A percentile compares a stretch with the other conserved stretches of the same genome.
Evolutionary conservation across 2,113 vertebrate genomes (phyloP).

Genomic region (Ia io): DNA sequence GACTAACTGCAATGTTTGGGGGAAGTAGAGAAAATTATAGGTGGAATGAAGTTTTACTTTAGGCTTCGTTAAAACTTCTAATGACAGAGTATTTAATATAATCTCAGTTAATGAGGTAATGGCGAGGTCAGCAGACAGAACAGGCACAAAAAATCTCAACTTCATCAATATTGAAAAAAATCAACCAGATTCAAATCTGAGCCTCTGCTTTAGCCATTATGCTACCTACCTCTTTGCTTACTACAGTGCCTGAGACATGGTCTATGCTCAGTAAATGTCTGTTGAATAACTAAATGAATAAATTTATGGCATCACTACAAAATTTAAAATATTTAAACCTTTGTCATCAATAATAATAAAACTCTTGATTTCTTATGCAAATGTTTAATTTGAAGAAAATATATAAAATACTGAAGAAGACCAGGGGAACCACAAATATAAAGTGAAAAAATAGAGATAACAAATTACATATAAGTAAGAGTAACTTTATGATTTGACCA

Average conservation of each 20-base stretch:
- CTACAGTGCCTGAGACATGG: not conserved
- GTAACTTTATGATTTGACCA: not conserved
- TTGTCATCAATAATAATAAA: not conserved
- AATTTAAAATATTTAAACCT: not conserved
- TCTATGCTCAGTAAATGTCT: not conserved
- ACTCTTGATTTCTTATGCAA: not conserved
- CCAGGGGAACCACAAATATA: not conserved
- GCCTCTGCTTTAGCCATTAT: too few relatives aligned
- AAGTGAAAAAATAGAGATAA: not conserved
- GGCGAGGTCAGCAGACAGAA: not conserved
- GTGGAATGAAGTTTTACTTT: not conserved
- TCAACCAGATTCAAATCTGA: not conserved
- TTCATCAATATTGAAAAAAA: not conserved
- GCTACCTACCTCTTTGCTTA: not conserved
- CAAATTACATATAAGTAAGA: not conserved
- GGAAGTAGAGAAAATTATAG: not conserved
- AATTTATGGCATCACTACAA: not conserved
- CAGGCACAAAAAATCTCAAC: not conserved
- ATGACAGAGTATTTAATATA: constrained; percentile 33
- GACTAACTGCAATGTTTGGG: not conserved
- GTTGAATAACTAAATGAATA: not conserved
- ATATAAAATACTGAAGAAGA: not conserved
- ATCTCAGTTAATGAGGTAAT: constrained; percentile 17
- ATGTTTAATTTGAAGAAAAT: not conserved
- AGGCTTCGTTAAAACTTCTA: constrained; percentile 13